Percentiles rank a stretch among this genome's conserved stretches.
Conservation (phyloP, 2,113 vertebrate genomes). For the Cranoglanis bouderius region DNA sequence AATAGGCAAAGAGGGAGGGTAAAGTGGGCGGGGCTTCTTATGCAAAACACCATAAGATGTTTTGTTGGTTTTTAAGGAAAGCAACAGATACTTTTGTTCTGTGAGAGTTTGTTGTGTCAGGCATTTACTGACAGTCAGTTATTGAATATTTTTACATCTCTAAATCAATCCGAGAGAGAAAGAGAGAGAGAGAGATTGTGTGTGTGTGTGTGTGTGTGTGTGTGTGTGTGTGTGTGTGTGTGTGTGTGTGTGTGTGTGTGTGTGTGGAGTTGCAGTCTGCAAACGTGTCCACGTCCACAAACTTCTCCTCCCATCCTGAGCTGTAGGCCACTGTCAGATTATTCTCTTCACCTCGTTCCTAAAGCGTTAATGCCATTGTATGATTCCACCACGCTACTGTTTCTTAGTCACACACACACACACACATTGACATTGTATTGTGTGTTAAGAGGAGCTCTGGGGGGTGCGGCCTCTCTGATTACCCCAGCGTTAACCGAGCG, state of each 20-base stretch:
- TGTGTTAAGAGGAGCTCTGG: constrained; percentile 41
- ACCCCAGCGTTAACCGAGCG: constrained; percentile 43
- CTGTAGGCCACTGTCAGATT: constrained; percentile 42
- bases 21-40: background rate
- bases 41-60: background rate
- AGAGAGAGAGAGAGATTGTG: background rate
- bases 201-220: constrained; percentile 8
- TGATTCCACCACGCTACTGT: constrained; percentile 30
- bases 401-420: background rate
- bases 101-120: background rate
- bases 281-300: background rate
- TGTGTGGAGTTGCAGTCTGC: background rate
- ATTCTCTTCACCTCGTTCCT: constrained; percentile 48
- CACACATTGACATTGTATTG: constrained; percentile 17
- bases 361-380: constrained; percentile 50
- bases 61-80: background rate
- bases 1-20: background rate
- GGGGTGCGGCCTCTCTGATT: constrained; percentile 37
- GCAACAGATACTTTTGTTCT: background rate
- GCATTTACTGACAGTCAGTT: background rate
- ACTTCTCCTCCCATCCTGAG: constrained; percentile 7
- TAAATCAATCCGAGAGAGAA: background rate
- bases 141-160: background rate
- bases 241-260: background rate
- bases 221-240: background rate